phyloP scores from a whole-genome alignment of 2,888 invertebrate species.

The Hetaerina titia region DNA sequence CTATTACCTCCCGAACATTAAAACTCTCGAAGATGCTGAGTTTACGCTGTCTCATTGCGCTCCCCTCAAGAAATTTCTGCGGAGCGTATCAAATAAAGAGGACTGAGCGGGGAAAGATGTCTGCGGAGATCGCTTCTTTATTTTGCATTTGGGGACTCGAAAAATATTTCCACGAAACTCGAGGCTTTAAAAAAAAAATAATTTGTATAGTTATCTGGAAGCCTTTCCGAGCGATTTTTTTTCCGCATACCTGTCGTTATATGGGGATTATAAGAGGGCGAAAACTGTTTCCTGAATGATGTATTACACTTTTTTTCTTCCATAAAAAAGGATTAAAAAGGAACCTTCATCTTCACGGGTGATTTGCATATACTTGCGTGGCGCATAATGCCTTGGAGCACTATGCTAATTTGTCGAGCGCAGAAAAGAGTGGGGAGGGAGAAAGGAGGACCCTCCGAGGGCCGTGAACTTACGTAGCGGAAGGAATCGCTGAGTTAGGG shows the following conservation, averaged over 20 bases:
- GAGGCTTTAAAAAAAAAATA: neutral
- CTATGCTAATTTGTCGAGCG: slow-evolving; percentile 46
- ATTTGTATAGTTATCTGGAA: neutral
- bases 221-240: neutral
- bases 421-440: neutral
- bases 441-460: neutral
- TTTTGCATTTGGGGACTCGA: neutral
- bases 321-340: slow-evolving; percentile 31
- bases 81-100: neutral
- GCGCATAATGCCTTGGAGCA: slow-evolving; percentile 33
- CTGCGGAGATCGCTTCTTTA: neutral
- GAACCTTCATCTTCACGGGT: slow-evolving; percentile 38
- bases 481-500: slow-evolving; percentile 43
- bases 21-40: neutral
- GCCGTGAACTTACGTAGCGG: slow-evolving; percentile 29
- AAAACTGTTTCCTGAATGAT: slow-evolving; percentile 35
- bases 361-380: slow-evolving; percentile 58
- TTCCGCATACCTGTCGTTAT: slow-evolving; percentile 39
- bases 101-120: neutral
- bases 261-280: neutral
- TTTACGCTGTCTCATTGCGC: neutral
- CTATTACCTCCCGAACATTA: neutral
- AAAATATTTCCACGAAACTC: slow-evolving; percentile 37
- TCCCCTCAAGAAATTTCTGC: neutral
- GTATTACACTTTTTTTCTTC: slow-evolving; percentile 16